Percentiles rank a stretch among this genome's conserved stretches.
phyloP scores from a whole-genome alignment of 92 coral and sea anemone species.

The Epizoanthus stellaris region DNA sequence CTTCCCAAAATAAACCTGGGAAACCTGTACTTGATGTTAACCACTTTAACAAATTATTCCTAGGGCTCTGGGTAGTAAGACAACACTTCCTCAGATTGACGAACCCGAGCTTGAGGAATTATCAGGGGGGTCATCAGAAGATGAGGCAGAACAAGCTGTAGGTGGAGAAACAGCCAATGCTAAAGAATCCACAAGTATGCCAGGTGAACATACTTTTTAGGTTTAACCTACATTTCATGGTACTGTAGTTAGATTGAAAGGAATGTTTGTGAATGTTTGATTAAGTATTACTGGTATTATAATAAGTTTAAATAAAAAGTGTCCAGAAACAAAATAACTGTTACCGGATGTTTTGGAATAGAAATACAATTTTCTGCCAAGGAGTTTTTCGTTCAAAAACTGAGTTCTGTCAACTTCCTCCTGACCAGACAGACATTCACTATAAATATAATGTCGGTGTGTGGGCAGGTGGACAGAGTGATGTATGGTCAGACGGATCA shows the following conservation, averaged over 20 bases:
- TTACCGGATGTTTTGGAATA: no score
- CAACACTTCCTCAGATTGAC: constrained; percentile 63
- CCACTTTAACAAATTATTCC: neutral
- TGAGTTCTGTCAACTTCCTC: no score
- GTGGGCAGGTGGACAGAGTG: no score
- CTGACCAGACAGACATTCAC: no score
- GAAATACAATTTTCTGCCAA: no score
- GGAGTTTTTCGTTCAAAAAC: no score
- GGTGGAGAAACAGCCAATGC: constrained; percentile 7
- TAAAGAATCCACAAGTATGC: neutral
- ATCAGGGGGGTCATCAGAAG: constrained; percentile 22
- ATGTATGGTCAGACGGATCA: no score
- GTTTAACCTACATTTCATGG: neutral
- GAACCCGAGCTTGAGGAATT: constrained; percentile 14
- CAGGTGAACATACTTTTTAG: neutral
- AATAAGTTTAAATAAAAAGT: no score
- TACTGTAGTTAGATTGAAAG: neutral
- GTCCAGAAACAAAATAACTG: no score
- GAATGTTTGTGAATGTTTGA: neutral
- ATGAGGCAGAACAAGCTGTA: constrained; percentile 5
- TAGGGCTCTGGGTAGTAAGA: constrained; percentile 86
- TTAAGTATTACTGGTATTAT: neutral
- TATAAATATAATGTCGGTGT: no score
- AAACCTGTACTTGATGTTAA: neutral
- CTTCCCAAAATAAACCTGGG: neutral